Evolutionary conservation across 2,113 vertebrate genomes (phyloP), one percentile per base, ranked within the genome.

Genomic region (Herpetotheres cachinnans): DNA sequence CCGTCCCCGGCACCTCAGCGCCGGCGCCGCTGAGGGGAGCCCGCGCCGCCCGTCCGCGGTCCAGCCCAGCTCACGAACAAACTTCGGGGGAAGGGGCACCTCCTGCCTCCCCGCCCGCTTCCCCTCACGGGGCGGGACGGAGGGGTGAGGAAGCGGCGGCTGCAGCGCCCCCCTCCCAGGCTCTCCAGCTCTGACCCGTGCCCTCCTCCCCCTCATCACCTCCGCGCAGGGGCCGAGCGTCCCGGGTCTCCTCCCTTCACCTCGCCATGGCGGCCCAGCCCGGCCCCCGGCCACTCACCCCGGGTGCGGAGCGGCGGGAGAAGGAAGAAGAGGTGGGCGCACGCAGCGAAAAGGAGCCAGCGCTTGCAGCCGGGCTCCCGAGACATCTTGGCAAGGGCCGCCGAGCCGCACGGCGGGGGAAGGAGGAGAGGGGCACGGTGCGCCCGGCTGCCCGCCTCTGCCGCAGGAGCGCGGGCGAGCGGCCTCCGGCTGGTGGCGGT

Each of bases 261-360:
- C 82, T 59, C 79, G 65, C 94, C 92, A 84, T 84, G 92, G 82
- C 74, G 90, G 3, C 93, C 95, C 92, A 82, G 63, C 89, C 88
- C 73, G 46, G 52, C 61, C 46, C 70, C 50, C 89, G 71, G 49
- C 32, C 78, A 96, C 97, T 97, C 92, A 97, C 97, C 96, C 72
- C 74, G 90, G 42, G 74, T 49, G 78, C 89, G 88, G 81, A 89
- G 89, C 92, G 54, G 84, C 63, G 90, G 67, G 63, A 92, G 77
- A 30, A 90, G 90, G 38, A 87, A 62, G 78, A 66, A 42, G 83
- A 95, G 71, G 50, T 44, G 83, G 16, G 82, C 65, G 55, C 74
- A 92, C 16, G 74, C 87, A 36, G 71, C 50, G 25, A 94, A 38
- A 36, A 92, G 74, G 25, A 86, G 40, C 77, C 92, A 78, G 91